Evolutionary conservation across 92 coral and sea anemone species (phyloP).

Genomic region (Phenganax marumi): DNA sequence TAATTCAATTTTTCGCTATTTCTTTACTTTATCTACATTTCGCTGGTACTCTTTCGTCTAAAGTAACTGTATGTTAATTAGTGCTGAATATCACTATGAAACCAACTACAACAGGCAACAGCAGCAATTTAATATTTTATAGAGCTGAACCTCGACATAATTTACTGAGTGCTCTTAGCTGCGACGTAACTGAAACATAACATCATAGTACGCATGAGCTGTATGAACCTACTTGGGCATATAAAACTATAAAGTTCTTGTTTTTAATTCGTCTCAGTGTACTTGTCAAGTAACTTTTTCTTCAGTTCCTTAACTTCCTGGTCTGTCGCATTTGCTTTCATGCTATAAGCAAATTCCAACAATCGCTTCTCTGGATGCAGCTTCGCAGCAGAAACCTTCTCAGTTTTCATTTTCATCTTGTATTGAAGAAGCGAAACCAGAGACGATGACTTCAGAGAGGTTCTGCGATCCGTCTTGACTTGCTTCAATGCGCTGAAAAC

Average conservation of each 20-base stretch:
- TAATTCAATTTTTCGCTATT: background rate
- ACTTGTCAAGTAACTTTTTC: background rate
- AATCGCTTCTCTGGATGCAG: background rate
- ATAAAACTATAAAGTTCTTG: too few species aligned
- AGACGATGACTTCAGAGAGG: conserved; percentile 8
- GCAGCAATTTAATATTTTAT: too few species aligned
- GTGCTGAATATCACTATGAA: background rate
- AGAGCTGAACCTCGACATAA: too few species aligned
- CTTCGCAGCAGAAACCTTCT: background rate
- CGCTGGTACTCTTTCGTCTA: background rate
- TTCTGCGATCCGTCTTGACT: conserved; percentile 2
- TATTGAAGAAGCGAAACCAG: conserved; percentile 9
- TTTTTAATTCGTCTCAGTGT: too few species aligned
- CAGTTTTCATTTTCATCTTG: background rate
- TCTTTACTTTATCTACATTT: background rate
- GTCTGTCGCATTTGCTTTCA: conserved; percentile 9
- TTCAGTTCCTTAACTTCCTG: background rate
- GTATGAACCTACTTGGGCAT: too few species aligned
- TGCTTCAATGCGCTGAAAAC: conserved; percentile 2
- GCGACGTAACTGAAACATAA: too few species aligned
- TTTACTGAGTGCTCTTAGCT: too few species aligned
- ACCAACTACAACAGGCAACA: background rate
- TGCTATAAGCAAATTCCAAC: background rate
- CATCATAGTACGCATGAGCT: too few species aligned
- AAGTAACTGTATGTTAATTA: background rate